phyloP scores from a whole-genome alignment of 2,113 vertebrate species.

The Vulpes vulpes region DNA sequence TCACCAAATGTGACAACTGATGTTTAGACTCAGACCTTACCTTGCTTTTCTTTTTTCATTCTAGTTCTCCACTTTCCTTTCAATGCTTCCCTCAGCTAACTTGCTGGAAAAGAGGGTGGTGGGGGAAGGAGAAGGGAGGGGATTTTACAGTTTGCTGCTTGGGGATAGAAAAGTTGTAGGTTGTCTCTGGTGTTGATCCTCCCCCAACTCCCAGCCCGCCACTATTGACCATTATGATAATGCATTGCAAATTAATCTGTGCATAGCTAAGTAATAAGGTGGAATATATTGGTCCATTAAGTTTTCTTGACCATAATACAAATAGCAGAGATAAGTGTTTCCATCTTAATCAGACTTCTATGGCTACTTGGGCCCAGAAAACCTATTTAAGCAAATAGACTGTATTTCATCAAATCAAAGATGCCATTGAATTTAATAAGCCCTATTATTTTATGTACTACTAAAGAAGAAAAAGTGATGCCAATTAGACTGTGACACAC shows the following conservation, averaged over 20 bases:
- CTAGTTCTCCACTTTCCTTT: neutral
- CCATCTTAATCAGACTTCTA: slow-evolving; percentile 59
- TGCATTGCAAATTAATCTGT: slow-evolving; percentile 46
- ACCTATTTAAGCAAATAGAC: slow-evolving; percentile 63
- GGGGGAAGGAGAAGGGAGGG: neutral
- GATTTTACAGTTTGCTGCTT: slow-evolving; percentile 47
- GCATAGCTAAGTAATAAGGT: slow-evolving; percentile 47
- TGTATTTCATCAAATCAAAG: slow-evolving; percentile 59
- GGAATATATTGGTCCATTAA: slow-evolving; percentile 12
- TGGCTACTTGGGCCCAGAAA: slow-evolving; percentile 52
- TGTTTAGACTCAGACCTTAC: neutral
- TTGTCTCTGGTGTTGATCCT: neutral
- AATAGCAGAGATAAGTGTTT: slow-evolving; percentile 59
- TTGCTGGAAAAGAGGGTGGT: neutral
- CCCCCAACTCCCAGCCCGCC: no score
- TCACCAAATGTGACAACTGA: neutral
- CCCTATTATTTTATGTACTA: slow-evolving; percentile 54
- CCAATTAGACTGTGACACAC: neutral
- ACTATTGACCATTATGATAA: slow-evolving; percentile 40
- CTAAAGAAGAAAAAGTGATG: slow-evolving; percentile 21
- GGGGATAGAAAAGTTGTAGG: neutral
- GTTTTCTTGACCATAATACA: slow-evolving; percentile 47
- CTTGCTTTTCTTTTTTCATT: slow-evolving; percentile 10
- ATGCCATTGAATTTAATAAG: slow-evolving; percentile 57
- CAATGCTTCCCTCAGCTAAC: neutral